Evolutionary conservation across 1,140 invertebrate species (phyloP).

Genomic region (Lordiphosa collinella): DNA sequence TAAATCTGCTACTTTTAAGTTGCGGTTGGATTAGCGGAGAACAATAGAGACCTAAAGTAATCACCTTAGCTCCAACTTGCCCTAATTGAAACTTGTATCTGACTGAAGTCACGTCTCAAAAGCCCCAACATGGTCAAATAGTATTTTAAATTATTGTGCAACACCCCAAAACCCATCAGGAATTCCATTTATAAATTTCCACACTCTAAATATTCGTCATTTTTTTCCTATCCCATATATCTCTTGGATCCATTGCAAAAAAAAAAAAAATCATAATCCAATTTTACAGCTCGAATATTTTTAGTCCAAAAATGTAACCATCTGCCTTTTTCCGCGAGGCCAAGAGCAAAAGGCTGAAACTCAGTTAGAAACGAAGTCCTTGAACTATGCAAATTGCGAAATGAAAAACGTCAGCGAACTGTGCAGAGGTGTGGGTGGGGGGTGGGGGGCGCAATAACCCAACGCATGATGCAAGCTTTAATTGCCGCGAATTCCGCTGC

Average conservation of each 20-base stretch:
- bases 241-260: neutral
- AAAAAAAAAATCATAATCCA: conserved; percentile 50
- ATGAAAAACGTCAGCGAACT: conserved; percentile 49
- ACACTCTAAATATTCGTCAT: conserved; percentile 17
- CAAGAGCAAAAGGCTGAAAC: conserved; percentile 27
- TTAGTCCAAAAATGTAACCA: conserved; percentile 25
- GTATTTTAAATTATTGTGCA: too few species aligned
- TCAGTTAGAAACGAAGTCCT: conserved; percentile 54
- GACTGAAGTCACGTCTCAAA: too few species aligned
- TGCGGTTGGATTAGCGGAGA: too few species aligned
- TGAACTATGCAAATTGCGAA: conserved; percentile 72
- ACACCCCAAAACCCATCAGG: neutral
- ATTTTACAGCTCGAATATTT: conserved; percentile 48
- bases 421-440: neutral
- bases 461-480: conserved; percentile 55
- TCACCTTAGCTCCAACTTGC: too few species aligned
- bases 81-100: too few species aligned
- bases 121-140: too few species aligned
- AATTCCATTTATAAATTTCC: conserved; percentile 42
- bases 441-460: neutral
- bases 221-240: conserved; percentile 21
- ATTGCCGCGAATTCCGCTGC: conserved; percentile 49
- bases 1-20: too few species aligned
- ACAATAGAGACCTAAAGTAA: too few species aligned
- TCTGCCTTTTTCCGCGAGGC: conserved; percentile 10